Conservation (phyloP, 2,113 vertebrate genomes). For the Colaptes auratus region DNA sequence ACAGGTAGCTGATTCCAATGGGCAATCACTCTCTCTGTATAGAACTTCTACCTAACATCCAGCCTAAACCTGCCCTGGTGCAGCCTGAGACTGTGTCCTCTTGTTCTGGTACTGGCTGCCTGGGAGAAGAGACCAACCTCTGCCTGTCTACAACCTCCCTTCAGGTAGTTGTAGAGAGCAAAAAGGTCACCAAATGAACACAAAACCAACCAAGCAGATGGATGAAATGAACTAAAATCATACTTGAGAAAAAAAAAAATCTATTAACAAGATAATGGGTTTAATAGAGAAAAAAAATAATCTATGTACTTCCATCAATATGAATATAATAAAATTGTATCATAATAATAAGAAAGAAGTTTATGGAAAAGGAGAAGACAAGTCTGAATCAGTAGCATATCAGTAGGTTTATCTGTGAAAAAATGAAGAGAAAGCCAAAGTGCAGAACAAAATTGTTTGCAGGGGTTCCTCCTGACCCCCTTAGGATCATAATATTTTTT, state of each 20-base stretch:
- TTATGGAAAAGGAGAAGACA: neutral
- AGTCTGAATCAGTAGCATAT: neutral
- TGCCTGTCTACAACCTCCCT: too few relatives aligned
- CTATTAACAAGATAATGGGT: neutral
- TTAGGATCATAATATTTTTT: neutral
- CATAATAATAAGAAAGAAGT: neutral
- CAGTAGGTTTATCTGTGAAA: neutral
- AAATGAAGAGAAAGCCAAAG: neutral
- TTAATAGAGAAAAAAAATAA: neutral
- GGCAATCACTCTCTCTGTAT: too few relatives aligned
- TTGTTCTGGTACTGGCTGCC: too few relatives aligned
- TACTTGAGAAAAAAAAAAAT: neutral
- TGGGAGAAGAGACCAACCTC: too few relatives aligned
- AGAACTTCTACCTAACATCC: too few relatives aligned
- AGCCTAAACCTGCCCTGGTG: too few relatives aligned
- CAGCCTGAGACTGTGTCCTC: too few relatives aligned
- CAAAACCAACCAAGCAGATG: neutral
- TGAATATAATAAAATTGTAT: neutral
- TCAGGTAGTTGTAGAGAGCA: too few relatives aligned
- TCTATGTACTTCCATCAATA: neutral
- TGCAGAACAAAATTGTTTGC: neutral
- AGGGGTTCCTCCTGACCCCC: accelerated
- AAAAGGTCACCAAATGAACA: too few relatives aligned
- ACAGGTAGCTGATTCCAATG: too few relatives aligned
- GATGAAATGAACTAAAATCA: neutral